Evolutionary conservation across 2,888 invertebrate genomes (phyloP).

Genomic region (Machimus atricapillus): DNA sequence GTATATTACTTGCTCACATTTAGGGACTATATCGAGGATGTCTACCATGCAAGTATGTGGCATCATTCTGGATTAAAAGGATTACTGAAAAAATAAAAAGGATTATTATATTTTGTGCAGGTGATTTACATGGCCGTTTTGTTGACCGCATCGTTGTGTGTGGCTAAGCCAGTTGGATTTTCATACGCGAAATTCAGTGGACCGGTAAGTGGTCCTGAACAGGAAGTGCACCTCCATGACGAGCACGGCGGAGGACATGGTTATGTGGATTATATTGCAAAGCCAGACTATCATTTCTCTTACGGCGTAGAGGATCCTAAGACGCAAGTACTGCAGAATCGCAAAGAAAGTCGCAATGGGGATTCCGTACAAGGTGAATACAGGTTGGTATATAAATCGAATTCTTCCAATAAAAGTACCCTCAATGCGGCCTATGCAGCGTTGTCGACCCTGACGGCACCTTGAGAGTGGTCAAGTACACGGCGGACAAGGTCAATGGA

Average conservation of each 20-base stretch:
- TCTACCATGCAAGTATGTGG: constrained; percentile 28
- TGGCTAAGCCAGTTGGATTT: constrained; percentile 65
- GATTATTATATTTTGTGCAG: constrained; percentile 2
- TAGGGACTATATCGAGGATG: constrained; percentile 12
- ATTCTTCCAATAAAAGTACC: background rate
- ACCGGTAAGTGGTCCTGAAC: constrained; percentile 73
- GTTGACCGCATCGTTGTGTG: background rate
- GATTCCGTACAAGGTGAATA: constrained; percentile 78
- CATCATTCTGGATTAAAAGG: background rate
- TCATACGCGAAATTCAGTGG: constrained; percentile 77
- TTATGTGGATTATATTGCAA: constrained; percentile 74
- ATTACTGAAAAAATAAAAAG: background rate
- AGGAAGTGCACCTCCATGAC: constrained; percentile 56
- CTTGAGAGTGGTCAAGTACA: constrained; percentile 75
- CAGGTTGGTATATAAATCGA: constrained; percentile 57
- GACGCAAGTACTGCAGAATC: constrained; percentile 76
- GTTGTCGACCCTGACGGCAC: constrained; percentile 79
- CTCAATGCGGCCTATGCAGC: constrained; percentile 54
- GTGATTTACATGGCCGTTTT: background rate
- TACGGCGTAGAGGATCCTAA: constrained; percentile 79
- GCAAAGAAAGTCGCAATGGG: constrained; percentile 75
- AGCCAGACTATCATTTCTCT: constrained; percentile 77
- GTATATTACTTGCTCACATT: background rate
- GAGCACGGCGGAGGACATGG: constrained; percentile 61
- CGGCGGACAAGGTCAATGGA: constrained; percentile 76